A percentile compares a stretch with the other conserved stretches of the same genome.
Evolutionary conservation across 2,113 vertebrate species (phyloP).

Genomic region (Sphaerodactylus townsendi): DNA sequence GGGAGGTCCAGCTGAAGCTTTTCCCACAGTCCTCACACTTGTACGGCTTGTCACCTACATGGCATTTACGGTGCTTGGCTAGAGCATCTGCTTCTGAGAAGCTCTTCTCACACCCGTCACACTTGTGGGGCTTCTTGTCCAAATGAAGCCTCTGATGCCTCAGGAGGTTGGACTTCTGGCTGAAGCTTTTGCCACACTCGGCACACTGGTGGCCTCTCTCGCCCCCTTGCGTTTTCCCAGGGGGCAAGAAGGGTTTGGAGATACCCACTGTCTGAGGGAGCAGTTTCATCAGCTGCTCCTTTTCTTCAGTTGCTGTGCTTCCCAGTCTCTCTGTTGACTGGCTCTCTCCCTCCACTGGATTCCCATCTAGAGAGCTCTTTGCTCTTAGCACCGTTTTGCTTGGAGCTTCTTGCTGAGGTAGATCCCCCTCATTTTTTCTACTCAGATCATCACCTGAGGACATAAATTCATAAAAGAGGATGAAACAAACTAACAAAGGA

Average conservation of each 20-base stretch:
- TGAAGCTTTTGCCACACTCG: conserved; percentile 61
- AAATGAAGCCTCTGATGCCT: conserved; percentile 63
- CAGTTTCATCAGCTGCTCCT: background rate
- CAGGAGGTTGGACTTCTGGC: conserved; percentile 66
- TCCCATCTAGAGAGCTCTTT: background rate
- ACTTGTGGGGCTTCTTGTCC: conserved; percentile 12
- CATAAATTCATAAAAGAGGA: background rate
- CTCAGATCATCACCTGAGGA: background rate
- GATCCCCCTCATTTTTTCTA: background rate
- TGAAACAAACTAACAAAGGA: no score
- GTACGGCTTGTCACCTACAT: conserved; percentile 87
- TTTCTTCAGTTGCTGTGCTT: background rate
- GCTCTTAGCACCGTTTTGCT: background rate
- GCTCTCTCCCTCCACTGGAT: background rate
- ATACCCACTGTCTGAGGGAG: conserved; percentile 25
- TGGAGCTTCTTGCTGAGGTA: background rate
- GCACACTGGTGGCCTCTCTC: conserved; percentile 56
- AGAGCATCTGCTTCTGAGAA: conserved; percentile 11
- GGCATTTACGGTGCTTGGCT: background rate
- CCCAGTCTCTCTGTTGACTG: background rate
- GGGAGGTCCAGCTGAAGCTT: conserved; percentile 91
- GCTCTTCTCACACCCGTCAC: conserved; percentile 7
- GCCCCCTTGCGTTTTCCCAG: conserved; percentile 52
- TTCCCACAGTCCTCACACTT: conserved; percentile 93
- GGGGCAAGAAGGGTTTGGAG: conserved; percentile 45